Percentiles rank a stretch among this genome's conserved stretches.
phyloP scores from a whole-genome alignment of 2,888 invertebrate genomes.

The Euplexia lucipara region DNA sequence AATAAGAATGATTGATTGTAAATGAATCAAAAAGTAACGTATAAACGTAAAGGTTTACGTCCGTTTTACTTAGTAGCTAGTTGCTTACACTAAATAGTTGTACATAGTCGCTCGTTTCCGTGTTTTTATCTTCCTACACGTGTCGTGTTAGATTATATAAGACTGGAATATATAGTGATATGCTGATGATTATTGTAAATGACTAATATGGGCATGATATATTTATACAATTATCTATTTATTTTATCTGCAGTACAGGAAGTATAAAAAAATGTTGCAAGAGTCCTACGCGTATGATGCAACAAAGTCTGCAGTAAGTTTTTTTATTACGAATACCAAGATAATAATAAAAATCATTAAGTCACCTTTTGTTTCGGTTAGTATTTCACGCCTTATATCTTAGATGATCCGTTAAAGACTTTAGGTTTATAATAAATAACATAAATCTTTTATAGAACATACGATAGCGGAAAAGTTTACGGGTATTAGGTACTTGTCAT shows the following conservation, averaged over 20 bases:
- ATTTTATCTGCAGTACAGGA: constrained; percentile 46
- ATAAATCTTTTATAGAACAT: constrained; percentile 7
- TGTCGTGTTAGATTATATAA: constrained; percentile 63
- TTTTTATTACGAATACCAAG: constrained; percentile 20
- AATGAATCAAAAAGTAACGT: constrained; percentile 34
- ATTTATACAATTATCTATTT: constrained; percentile 38
- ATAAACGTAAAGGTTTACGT: constrained; percentile 45
- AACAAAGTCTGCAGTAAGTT: constrained; percentile 15
- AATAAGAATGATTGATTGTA: constrained; percentile 40
- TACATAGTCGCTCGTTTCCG: constrained; percentile 61
- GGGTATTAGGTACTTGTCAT: constrained; percentile 28
- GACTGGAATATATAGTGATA: constrained; percentile 48
- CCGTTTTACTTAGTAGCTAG: constrained; percentile 52
- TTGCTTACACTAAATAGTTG: constrained; percentile 45
- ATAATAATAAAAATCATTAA: constrained; percentile 17
- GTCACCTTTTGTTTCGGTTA: constrained; percentile 18
- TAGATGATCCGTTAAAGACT: constrained; percentile 1
- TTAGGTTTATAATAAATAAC: not conserved
- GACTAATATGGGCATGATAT: constrained; percentile 54
- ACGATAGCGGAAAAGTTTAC: constrained; percentile 44
- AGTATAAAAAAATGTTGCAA: constrained; percentile 47
- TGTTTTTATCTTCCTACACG: constrained; percentile 64
- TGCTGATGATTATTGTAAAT: constrained; percentile 53
- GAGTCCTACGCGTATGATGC: constrained; percentile 35
- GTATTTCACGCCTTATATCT: not conserved